These are phyloP conservation scores for Microcebus tavaratra DNA, from an alignment of 2,113 vertebrate genomes.

Conservation along the genomic window DNA sequence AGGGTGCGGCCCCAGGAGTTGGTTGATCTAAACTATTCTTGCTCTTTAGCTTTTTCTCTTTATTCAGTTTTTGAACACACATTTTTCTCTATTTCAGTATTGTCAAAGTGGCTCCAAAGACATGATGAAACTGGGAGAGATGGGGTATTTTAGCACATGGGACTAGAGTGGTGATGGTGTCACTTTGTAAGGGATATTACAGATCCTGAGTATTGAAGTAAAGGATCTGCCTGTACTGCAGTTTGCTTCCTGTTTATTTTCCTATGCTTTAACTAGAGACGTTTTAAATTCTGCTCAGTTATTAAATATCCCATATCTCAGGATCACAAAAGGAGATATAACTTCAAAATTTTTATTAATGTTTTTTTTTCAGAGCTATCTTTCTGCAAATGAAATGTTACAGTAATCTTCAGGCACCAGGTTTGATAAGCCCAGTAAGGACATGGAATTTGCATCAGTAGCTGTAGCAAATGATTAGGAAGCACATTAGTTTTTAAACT, in stretches of 20 bases:
- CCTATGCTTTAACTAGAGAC: constrained; percentile 20
- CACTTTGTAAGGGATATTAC: not conserved
- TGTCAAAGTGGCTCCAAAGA: not conserved
- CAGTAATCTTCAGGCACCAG: constrained; percentile 41
- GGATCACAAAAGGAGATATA: constrained; percentile 56
- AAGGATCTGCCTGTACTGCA: not conserved
- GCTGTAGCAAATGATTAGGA: constrained; percentile 19
- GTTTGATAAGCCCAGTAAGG: constrained; percentile 59
- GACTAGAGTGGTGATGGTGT: not conserved
- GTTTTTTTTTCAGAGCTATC: constrained; percentile 59
- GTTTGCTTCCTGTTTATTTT: constrained; percentile 52
- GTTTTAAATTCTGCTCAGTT: constrained; percentile 72
- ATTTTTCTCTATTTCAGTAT: not conserved
- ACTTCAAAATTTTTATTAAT: constrained; percentile 60
- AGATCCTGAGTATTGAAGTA: constrained; percentile 15
- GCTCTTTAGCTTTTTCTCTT: not conserved
- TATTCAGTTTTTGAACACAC: not conserved
- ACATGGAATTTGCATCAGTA: constrained; percentile 27
- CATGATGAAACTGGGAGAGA: not conserved
- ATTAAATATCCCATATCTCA: constrained; percentile 64
- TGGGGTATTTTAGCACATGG: not conserved
- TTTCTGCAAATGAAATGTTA: constrained; percentile 71
- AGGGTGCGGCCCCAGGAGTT: not conserved
- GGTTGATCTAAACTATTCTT: not conserved
- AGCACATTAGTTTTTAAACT: constrained; percentile 29